Percentiles rank a stretch among this genome's conserved stretches.
Conservation (phyloP, 2,797 vertebrate species). For the Hipposideros larvatus region DNA sequence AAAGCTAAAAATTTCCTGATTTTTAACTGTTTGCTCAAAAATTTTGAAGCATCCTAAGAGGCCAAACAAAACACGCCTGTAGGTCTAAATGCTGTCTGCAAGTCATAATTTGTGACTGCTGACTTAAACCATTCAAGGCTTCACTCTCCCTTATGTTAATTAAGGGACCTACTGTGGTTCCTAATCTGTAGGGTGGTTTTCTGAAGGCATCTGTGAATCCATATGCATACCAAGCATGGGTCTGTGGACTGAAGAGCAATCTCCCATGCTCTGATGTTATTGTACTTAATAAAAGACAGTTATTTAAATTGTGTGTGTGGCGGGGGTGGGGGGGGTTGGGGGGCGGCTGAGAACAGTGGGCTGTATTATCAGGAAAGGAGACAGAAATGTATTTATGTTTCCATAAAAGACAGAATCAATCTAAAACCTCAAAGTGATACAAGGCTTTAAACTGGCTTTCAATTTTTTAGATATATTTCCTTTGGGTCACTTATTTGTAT, state of each 20-base stretch:
- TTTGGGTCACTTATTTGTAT: constrained; percentile 29
- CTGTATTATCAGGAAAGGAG: not conserved
- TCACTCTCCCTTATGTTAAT: constrained; percentile 52
- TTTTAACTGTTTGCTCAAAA: constrained; percentile 57
- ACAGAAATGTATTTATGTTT: constrained; percentile 25
- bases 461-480: constrained; percentile 31
- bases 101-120: constrained; percentile 59
- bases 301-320: constrained; percentile 4
- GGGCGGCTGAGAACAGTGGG: not conserved
- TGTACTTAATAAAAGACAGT: constrained; percentile 31
- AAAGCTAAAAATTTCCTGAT: constrained; percentile 50
- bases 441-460: constrained; percentile 19
- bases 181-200: constrained; percentile 20
- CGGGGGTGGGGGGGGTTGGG: too few species aligned
- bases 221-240: not conserved
- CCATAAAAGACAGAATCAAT: constrained; percentile 37
- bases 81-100: constrained; percentile 55
- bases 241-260: constrained; percentile 39
- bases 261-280: constrained; percentile 6
- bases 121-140: constrained; percentile 34
- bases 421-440: constrained; percentile 38
- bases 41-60: constrained; percentile 49
- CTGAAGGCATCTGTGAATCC: constrained; percentile 24
- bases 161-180: not conserved
- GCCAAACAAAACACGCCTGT: constrained; percentile 61